These are phyloP conservation scores for Leptinotarsa defecta DNA, from an alignment of 1,140 invertebrate species.

Conservation along the genomic window DNA sequence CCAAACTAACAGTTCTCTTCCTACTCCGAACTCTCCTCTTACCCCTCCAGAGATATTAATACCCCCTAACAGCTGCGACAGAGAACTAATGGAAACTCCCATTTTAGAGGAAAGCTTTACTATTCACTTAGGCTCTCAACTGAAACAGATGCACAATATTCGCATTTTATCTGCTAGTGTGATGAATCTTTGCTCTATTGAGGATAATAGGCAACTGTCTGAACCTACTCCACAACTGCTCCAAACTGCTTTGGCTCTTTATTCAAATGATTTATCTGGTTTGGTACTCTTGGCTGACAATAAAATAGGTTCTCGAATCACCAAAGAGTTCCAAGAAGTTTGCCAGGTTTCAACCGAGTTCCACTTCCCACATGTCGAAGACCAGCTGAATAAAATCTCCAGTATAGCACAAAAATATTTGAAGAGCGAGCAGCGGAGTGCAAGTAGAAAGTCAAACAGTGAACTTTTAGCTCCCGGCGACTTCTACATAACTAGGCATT, in stretches of 20 bases:
- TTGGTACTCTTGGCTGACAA: slow-evolving; percentile 84
- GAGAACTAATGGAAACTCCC: slow-evolving; percentile 50
- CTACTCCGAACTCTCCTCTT: slow-evolving; percentile 57
- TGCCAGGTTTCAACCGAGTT: slow-evolving; percentile 79
- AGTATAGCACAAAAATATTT: slow-evolving; percentile 46
- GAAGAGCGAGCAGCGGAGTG: slow-evolving; percentile 43
- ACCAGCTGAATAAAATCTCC: slow-evolving; percentile 78
- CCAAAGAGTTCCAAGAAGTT: slow-evolving; percentile 68
- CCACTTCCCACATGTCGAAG: slow-evolving; percentile 85
- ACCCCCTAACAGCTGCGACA: slow-evolving; percentile 4
- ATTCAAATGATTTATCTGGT: slow-evolving; percentile 88
- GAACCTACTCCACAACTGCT: slow-evolving; percentile 77
- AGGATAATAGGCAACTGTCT: slow-evolving; percentile 63
- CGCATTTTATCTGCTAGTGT: slow-evolving; percentile 85
- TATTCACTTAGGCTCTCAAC: slow-evolving; percentile 94
- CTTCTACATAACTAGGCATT: slow-evolving; percentile 93
- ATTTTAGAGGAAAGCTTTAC: slow-evolving; percentile 93
- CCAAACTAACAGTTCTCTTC: slow-evolving; percentile 61
- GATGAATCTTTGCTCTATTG: slow-evolving; percentile 80
- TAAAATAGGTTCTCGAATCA: slow-evolving; percentile 73
- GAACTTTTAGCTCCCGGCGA: slow-evolving; percentile 81
- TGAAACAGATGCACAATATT: slow-evolving; percentile 98
- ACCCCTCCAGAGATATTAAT: slow-evolving; percentile 35
- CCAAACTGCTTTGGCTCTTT: slow-evolving; percentile 91
- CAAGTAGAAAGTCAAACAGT: slow-evolving; percentile 48